Evolutionary conservation across 30 jellyfish, hydroid and myxozoan species (phyloP), one percentile per base, ranked within the genome.

Genomic region (Aurelia aurita complex sp. Pacific): DNA sequence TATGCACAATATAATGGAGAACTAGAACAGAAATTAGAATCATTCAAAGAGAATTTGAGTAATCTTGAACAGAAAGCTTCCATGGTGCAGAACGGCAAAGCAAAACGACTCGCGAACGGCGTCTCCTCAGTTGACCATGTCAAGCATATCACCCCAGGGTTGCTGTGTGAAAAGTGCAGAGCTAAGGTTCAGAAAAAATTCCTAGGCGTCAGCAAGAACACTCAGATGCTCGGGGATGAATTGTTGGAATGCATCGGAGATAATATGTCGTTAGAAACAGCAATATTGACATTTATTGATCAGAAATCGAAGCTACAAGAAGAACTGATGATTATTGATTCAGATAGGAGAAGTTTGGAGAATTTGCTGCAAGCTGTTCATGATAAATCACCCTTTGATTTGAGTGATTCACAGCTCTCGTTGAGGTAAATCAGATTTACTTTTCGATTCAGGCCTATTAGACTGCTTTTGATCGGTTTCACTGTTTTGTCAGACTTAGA

Each of bases 171-270:
- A 17, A 18, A 82, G 2, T 95, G 99, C 77, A 76, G 80, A 18
- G 86, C 34, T 61, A 90, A 69, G 3, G 91, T 89, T 19, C 92
- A 82, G 53, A 87, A 80, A 14, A 95, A 85, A 68, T 95, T 95
- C 64, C n/a, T 71, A 12, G 99, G 99, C 1, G 93, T 86, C 38
- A 51, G 69, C 64, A 85, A 81, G 40, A 90, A 90, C 83, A 80
- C 96, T 8, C 97, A 95, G 64, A 23, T 86, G 64, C 90, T 95
- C 6, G 99, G 99, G 2, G 95, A 90, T 17, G 99, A 95, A 60
- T 64, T 95, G 82, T 89, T 95, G 43, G 99, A 95, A 77, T 95
- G 99, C 66, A 95, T 95, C 15, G 94, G 81, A 5, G 99, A 95
- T 69, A 95, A 95, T 65, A 69, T 95, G 85, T 89, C 99, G 11